A percentile compares a stretch with the other conserved stretches of the same genome.
Conservation (phyloP, 2,797 vertebrate genomes). For the Periparus ater region DNA sequence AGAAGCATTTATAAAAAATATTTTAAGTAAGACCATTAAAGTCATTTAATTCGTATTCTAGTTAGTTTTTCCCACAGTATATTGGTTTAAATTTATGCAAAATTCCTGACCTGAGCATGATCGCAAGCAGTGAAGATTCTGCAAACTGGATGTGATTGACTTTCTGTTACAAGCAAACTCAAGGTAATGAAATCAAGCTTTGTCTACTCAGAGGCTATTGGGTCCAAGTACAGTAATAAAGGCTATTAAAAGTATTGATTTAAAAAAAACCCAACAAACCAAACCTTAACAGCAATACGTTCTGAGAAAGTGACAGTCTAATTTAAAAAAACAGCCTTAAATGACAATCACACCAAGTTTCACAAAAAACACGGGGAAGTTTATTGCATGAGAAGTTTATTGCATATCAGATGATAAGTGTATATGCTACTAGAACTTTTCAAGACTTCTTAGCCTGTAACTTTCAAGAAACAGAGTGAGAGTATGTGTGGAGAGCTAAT, state of each 20-base stretch:
- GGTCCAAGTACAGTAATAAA: background rate
- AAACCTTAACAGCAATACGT: background rate
- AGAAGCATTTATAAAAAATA: background rate
- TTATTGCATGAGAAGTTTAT: background rate
- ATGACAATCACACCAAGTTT: background rate
- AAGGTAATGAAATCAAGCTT: background rate
- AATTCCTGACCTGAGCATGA: background rate
- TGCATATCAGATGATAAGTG: accelerated
- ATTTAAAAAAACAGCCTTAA: background rate
- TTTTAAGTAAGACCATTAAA: background rate
- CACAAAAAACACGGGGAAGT: background rate
- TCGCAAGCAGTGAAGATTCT: background rate
- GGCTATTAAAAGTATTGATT: background rate
- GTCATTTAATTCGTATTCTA: accelerated
- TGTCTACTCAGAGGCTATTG: background rate
- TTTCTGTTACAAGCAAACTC: background rate
- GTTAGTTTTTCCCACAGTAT: background rate
- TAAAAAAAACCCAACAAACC: background rate
- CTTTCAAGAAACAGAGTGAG: background rate
- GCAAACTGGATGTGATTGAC: background rate
- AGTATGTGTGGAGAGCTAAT: background rate
- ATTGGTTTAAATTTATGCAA: background rate
- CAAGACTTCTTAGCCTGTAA: background rate
- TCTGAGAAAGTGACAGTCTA: background rate
- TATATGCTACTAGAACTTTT: background rate